Conservation (phyloP, 2,888 invertebrate genomes). For the Odontocerum albicorne region DNA sequence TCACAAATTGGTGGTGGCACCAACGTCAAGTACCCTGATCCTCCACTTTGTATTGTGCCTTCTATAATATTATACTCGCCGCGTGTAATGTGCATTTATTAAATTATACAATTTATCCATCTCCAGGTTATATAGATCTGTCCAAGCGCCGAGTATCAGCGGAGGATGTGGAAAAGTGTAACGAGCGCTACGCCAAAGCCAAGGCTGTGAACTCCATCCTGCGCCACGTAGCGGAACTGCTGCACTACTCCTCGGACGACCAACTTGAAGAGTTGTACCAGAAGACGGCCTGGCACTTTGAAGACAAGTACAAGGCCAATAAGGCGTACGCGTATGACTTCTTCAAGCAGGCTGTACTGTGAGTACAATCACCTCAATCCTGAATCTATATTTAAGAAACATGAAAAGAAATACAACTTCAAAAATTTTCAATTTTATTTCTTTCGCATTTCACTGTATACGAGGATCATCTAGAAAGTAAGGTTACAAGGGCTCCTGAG, state of each 20-base stretch:
- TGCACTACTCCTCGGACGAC: slow-evolving; percentile 88
- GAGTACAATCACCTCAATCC: no score
- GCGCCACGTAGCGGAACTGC: slow-evolving; percentile 93
- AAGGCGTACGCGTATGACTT: slow-evolving; percentile 97
- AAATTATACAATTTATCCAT: neutral
- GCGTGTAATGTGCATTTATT: neutral
- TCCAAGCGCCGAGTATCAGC: slow-evolving; percentile 98
- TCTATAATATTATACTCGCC: neutral
- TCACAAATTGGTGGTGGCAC: no score
- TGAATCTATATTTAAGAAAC: neutral
- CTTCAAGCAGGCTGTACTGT: slow-evolving; percentile 97
- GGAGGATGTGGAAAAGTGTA: slow-evolving; percentile 98
- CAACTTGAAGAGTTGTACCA: slow-evolving; percentile 94
- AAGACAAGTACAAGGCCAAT: slow-evolving; percentile 92
- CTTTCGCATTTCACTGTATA: no score
- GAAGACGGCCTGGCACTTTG: slow-evolving; percentile 98
- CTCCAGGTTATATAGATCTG: slow-evolving; percentile 94
- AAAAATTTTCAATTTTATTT: neutral
- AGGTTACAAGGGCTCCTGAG: no score
- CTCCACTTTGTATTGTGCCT: no score
- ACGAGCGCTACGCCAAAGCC: slow-evolving; percentile 97
- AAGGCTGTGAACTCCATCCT: slow-evolving; percentile 98
- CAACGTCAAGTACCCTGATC: no score
- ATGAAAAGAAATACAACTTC: neutral
- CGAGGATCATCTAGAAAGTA: no score